phyloP scores from a whole-genome alignment of 2,113 vertebrate species.

The Euleptes europaea region DNA sequence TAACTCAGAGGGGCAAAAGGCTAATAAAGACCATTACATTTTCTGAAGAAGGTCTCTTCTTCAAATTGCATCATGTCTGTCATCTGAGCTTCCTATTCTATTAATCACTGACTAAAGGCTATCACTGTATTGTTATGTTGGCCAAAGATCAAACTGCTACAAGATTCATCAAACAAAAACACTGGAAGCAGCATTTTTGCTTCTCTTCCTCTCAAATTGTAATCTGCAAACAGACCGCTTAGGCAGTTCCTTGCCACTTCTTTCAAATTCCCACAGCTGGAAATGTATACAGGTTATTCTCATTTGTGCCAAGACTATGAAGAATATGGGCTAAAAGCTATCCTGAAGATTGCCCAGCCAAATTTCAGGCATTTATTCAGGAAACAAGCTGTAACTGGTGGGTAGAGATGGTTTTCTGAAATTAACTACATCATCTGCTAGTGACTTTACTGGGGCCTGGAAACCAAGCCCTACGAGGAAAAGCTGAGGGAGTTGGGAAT shows the following conservation, averaged over 20 bases:
- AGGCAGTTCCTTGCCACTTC: rapidly evolving
- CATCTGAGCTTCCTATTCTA: rapidly evolving
- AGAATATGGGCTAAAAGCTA: rapidly evolving
- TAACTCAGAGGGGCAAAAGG: not conserved
- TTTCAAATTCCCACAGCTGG: rapidly evolving
- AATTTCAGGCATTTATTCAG: not conserved
- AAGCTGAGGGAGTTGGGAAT: too few relatives aligned
- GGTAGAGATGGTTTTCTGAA: not conserved
- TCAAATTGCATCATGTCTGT: not conserved
- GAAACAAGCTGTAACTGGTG: not conserved
- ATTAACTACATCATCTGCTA: not conserved
- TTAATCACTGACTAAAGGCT: not conserved
- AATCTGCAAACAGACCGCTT: rapidly evolving
- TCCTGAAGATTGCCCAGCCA: rapidly evolving
- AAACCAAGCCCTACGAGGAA: too few relatives aligned
- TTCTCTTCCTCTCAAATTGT: not conserved
- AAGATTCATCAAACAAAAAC: rapidly evolving
- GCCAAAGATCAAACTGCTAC: rapidly evolving
- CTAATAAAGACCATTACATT: rapidly evolving
- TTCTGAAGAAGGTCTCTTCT: not conserved
- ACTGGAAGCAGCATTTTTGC: rapidly evolving
- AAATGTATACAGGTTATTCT: rapidly evolving
- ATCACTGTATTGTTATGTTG: not conserved
- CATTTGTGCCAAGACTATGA: rapidly evolving
- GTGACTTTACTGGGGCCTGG: too few relatives aligned